A percentile compares a stretch with the other conserved stretches of the same genome.
Conservation (phyloP, 2,888 invertebrate genomes). For the Dicranocentrus wangi region DNA sequence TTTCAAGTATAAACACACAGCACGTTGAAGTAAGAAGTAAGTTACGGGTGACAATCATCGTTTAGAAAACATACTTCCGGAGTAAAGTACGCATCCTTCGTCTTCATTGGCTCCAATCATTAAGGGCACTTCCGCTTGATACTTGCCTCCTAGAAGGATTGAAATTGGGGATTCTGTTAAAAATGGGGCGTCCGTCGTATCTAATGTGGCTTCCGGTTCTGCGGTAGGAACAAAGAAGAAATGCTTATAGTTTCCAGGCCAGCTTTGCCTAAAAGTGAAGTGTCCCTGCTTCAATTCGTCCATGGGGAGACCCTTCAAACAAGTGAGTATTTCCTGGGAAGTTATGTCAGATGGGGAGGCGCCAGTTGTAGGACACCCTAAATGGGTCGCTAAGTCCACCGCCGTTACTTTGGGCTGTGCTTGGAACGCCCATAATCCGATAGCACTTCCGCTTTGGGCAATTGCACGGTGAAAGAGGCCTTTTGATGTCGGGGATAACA, state of each 20-base stretch:
- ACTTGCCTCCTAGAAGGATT: not conserved
- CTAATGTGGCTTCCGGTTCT: not conserved
- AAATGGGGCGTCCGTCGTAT: conserved; percentile 13
- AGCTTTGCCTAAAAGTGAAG: conserved; percentile 14
- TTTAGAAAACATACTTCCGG: not conserved
- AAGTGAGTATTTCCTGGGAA: conserved; percentile 32
- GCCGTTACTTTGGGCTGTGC: conserved; percentile 28
- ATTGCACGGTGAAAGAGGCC: conserved; percentile 40
- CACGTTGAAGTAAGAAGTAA: not conserved
- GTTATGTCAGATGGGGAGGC: not conserved
- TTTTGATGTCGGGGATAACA: conserved; percentile 13
- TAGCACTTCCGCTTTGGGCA: conserved; percentile 21
- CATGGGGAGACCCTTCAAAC: not conserved
- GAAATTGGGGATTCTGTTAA: conserved; percentile 14
- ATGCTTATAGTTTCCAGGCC: not conserved
- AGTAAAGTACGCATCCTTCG: conserved; percentile 22
- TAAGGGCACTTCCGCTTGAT: conserved; percentile 23
- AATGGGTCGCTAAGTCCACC: conserved; percentile 11
- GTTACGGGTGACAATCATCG: not conserved
- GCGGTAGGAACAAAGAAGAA: conserved; percentile 22
- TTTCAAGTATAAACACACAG: not conserved
- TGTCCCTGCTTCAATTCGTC: conserved; percentile 22
- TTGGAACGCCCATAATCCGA: not conserved
- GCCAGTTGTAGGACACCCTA: conserved; percentile 8
- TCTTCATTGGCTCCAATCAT: conserved; percentile 39